Evolutionary conservation across 1,140 invertebrate species (phyloP), one percentile per base, ranked within the genome.

Genomic region (Drosophila tani): DNA sequence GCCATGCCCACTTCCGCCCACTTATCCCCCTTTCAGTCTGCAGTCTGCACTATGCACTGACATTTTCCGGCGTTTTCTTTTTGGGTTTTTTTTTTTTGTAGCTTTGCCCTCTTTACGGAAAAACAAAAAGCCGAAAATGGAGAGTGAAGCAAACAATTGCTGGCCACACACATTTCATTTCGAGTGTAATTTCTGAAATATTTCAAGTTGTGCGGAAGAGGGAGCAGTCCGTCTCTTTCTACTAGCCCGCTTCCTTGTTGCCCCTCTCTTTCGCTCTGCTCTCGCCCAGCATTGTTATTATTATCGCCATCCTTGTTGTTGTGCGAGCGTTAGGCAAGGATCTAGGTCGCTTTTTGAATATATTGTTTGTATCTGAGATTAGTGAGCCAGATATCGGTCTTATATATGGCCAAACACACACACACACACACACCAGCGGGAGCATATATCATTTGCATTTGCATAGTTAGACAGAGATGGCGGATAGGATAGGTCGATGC

Each of bases 281-380:
- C 19, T 27, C 74, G 66, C 46, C 60, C 40, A 62, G 74, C 81
- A 82, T 82, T 86, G 82, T 86, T 85, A 79, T 79, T 85, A 86
- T 86, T 86, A 88, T 85, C 82, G 82, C 62, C 71, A 68, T 77
- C 79, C 32, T 65, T 81, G 76, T 63, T 81, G 56, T 70, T 63
- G 68, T 53, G 27, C n/a, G 47, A 65, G 73, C 79, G 79, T 87
- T 76, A 66, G 65, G 80, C 83, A 53, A 75, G 83, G 83, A 87
- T 87, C 84, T 87, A 87, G 83, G 83, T 87, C 83, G 83, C 83
- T 88, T 88, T 87, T 87, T 87, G 83, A 87, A 87, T 87, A 87
- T 87, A 87, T 87, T 87, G 83, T 88, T 87, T 87, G 84, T 84
- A 87, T 87, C 83, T 87, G 64, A 83, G 83, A 87, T 87, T 88